Conservation (phyloP, 2,888 invertebrate genomes). For the Amphimallon solstitiale region DNA sequence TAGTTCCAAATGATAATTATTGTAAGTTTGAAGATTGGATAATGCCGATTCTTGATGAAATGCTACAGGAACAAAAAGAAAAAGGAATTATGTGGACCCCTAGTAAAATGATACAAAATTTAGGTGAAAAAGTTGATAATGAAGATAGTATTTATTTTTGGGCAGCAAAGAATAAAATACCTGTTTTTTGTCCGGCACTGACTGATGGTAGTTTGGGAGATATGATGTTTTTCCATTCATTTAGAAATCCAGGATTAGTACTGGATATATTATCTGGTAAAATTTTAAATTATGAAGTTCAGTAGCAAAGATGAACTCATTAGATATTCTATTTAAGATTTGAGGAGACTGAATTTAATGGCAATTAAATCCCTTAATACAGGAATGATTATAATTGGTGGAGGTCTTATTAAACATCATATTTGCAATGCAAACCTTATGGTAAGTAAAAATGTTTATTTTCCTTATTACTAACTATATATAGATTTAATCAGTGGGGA, state of each 20-base stretch:
- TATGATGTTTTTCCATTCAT: slow-evolving; percentile 98
- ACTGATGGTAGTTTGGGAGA: slow-evolving; percentile 98
- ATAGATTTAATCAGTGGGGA: too few relatives aligned
- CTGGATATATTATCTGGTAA: slow-evolving; percentile 89
- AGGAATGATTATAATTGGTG: slow-evolving; percentile 97
- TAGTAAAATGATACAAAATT: slow-evolving; percentile 81
- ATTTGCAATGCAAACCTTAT: slow-evolving; percentile 99
- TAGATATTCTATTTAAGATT: slow-evolving; percentile 68
- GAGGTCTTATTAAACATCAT: slow-evolving; percentile 98
- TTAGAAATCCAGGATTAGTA: slow-evolving; percentile 89
- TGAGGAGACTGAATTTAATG: slow-evolving; percentile 90
- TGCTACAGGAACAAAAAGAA: slow-evolving; percentile 87
- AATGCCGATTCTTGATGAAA: slow-evolving; percentile 89
- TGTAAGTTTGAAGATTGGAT: slow-evolving; percentile 98
- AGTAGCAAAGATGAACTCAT: slow-evolving; percentile 4
- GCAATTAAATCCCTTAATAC: slow-evolving; percentile 91
- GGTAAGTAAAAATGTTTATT: slow-evolving; percentile 72
- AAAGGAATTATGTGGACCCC: slow-evolving; percentile 89
- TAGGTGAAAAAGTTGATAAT: slow-evolving; percentile 92
- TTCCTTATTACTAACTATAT: too few relatives aligned
- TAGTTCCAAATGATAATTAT: slow-evolving; percentile 98
- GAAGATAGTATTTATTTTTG: slow-evolving; percentile 95
- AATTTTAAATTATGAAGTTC: neutral
- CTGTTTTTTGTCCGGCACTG: slow-evolving; percentile 96
- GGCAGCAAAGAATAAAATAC: slow-evolving; percentile 96